These are phyloP conservation scores for Augiades crinisus DNA, from an alignment of 2,888 invertebrate species.

Conservation along the genomic window DNA sequence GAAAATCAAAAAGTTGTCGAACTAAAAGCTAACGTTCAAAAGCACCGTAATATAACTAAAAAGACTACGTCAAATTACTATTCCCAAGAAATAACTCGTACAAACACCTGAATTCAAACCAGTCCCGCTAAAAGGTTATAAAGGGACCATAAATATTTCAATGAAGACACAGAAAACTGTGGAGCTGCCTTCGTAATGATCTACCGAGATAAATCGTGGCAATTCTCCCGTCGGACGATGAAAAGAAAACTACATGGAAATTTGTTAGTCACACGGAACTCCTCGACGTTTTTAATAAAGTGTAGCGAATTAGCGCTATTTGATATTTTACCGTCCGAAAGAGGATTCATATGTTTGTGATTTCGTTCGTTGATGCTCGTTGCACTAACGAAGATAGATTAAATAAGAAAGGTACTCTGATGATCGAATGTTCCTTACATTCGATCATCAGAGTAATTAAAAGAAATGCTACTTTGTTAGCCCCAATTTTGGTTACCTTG, in stretches of 20 bases:
- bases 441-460: too few relatives aligned
- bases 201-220: slow-evolving; percentile 2
- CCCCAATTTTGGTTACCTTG: too few relatives aligned
- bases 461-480: too few relatives aligned
- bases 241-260: slow-evolving; percentile 4
- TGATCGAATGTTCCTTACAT: too few relatives aligned
- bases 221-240: not conserved
- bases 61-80: slow-evolving; percentile 16
- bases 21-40: not conserved
- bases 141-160: slow-evolving; percentile 9
- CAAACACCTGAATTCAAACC: slow-evolving; percentile 3
- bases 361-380: too few relatives aligned
- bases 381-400: too few relatives aligned
- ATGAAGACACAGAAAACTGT: not conserved
- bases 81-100: slow-evolving; percentile 34
- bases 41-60: too few relatives aligned
- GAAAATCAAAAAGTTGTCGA: too few relatives aligned
- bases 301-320: slow-evolving; percentile 8
- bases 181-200: slow-evolving; percentile 5
- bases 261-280: slow-evolving; percentile 8
- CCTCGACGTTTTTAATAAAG: slow-evolving; percentile 9
- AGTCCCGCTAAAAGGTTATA: not conserved
- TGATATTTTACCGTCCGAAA: too few relatives aligned
- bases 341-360: too few relatives aligned
- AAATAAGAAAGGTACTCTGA: too few relatives aligned